Percentiles rank a stretch among this genome's conserved stretches.
Evolutionary conservation across 2,113 vertebrate genomes (phyloP).

Genomic region (Lophura nycthemera): DNA sequence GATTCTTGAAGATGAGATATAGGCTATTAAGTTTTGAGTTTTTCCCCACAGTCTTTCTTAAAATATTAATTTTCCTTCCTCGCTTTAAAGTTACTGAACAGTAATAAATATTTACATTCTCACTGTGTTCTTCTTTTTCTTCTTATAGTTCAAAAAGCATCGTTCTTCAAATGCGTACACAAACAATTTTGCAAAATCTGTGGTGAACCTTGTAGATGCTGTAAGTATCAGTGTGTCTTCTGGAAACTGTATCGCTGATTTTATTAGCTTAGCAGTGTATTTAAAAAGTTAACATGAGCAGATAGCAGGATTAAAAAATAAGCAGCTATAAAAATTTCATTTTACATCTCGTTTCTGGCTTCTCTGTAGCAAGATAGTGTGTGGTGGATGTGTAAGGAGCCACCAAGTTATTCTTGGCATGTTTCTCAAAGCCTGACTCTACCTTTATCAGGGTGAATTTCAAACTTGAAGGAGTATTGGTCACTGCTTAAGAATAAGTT

Average conservation of each 20-base stretch:
- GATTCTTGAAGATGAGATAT: not conserved
- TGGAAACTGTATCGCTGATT: not conserved
- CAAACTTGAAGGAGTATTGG: not conserved
- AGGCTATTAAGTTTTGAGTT: not conserved
- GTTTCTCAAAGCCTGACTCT: not conserved
- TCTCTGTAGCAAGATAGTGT: not conserved
- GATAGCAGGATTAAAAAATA: not conserved
- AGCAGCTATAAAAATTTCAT: not conserved
- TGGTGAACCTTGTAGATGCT: conserved; percentile 95
- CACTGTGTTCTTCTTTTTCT: conserved; percentile 38
- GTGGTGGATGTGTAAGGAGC: not conserved
- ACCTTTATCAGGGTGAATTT: not conserved
- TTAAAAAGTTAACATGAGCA: not conserved
- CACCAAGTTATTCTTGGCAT: not conserved
- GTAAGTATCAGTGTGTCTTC: conserved; percentile 83
- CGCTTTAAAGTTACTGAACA: conserved; percentile 8
- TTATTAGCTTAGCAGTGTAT: not conserved
- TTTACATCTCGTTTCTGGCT: not conserved
- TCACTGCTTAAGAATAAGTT: not conserved
- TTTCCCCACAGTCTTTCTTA: not conserved
- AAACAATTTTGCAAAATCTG: conserved; percentile 94
- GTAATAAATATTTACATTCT: conserved; percentile 25
- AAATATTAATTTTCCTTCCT: not conserved
- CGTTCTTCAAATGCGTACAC: conserved; percentile 82
- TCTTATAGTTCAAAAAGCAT: conserved; percentile 88